phyloP scores from a whole-genome alignment of 1,140 invertebrate species.

The Ostrea denselamellosa region DNA sequence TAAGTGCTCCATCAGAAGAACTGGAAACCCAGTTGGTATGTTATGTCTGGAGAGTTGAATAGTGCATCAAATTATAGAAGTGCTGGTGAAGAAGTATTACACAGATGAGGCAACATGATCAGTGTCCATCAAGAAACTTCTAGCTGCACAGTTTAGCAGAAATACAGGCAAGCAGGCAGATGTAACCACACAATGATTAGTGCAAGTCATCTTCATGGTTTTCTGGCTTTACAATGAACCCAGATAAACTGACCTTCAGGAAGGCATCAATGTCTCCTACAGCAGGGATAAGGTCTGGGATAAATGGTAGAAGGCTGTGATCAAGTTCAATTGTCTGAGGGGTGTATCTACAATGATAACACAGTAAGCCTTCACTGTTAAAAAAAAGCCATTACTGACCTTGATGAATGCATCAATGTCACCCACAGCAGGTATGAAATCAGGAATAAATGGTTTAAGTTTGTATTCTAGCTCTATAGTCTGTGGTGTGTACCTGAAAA shows the following conservation, averaged over 20 bases:
- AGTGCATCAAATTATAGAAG: neutral
- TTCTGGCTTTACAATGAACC: conserved; percentile 33
- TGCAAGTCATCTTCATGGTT: conserved; percentile 12
- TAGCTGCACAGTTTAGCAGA: neutral
- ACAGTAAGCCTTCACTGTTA: conserved; percentile 20
- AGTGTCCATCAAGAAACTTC: neutral
- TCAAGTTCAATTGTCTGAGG: conserved; percentile 94
- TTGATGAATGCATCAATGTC: conserved; percentile 99
- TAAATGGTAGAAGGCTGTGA: conserved; percentile 94
- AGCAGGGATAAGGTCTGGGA: conserved; percentile 97
- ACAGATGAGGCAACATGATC: neutral
- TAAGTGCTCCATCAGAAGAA: too few species aligned
- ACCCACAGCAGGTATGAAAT: conserved; percentile 98
- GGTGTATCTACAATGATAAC: conserved; percentile 85
- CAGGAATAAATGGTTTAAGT: conserved; percentile 95
- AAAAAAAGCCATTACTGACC: conserved; percentile 72
- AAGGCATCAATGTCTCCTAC: conserved; percentile 99
- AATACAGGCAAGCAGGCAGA: neutral
- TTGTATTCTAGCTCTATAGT: conserved; percentile 93
- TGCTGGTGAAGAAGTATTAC: neutral
- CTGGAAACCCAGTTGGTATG: too few species aligned
- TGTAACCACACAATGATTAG: neutral
- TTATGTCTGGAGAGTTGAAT: too few species aligned
- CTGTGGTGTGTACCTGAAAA: conserved; percentile 92
- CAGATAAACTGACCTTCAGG: conserved; percentile 85